These are phyloP conservation scores for Patella vulgata DNA, from an alignment of 1,140 invertebrate genomes.

Conservation along the genomic window DNA sequence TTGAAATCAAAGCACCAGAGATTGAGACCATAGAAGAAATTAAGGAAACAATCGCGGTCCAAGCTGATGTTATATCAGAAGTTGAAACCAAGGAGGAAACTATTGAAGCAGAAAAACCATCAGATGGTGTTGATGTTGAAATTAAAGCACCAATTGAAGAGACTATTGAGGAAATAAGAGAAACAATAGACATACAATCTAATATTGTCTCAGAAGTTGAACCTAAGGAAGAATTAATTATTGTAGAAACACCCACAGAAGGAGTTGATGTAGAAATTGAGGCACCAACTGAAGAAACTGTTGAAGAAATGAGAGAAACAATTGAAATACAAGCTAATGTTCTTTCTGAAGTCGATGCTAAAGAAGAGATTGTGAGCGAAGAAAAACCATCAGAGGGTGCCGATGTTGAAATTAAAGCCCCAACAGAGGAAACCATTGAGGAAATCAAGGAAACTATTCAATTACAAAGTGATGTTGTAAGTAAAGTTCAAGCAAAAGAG, in stretches of 20 bases:
- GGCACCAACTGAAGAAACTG: conserved; percentile 28
- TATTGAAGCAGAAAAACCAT: conserved; percentile 30
- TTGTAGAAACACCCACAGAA: too few relatives aligned
- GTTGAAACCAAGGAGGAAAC: conserved; percentile 13
- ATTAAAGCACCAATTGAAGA: conserved; percentile 11
- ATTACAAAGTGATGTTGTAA: too few relatives aligned
- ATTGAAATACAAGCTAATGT: conserved; percentile 14
- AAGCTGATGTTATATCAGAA: conserved; percentile 18
- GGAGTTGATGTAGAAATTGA: too few relatives aligned
- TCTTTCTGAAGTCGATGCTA: conserved; percentile 17
- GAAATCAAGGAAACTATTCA: conserved; percentile 32
- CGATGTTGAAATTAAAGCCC: conserved; percentile 28
- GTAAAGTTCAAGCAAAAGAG: too few relatives aligned
- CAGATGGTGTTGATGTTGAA: conserved; percentile 23
- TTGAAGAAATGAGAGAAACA: conserved; percentile 32
- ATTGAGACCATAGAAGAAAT: conserved; percentile 24
- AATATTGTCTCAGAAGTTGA: too few relatives aligned
- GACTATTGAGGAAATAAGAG: conserved; percentile 1
- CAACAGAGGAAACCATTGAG: conserved; percentile 34
- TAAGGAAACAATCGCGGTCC: conserved; percentile 21
- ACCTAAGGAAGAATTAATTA: too few relatives aligned
- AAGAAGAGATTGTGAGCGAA: conserved; percentile 19
- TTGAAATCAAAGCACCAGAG: conserved; percentile 20
- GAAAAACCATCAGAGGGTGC: too few relatives aligned
- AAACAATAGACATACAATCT: too few relatives aligned